Percentiles rank a stretch among this genome's conserved stretches.
phyloP scores from a whole-genome alignment of 2,888 invertebrate species.

The Morpho achilles region DNA sequence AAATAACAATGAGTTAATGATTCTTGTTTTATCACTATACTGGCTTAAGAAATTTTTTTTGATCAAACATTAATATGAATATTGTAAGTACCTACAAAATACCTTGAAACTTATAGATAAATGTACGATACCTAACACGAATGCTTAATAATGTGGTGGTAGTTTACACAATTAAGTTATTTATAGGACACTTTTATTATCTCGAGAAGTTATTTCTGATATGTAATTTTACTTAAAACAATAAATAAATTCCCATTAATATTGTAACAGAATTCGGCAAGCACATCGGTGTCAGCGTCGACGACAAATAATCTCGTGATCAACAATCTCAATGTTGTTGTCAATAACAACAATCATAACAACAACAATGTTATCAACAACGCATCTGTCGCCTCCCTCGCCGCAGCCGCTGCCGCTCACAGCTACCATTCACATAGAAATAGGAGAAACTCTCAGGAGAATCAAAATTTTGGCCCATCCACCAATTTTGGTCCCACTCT shows the following conservation, averaged over 20 bases:
- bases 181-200: not conserved
- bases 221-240: not conserved
- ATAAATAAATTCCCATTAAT: conserved; percentile 13
- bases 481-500: conserved; percentile 69
- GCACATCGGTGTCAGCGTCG: conserved; percentile 70
- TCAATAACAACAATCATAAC: conserved; percentile 76
- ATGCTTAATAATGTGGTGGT: not conserved
- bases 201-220: conserved; percentile 9
- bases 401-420: conserved; percentile 72
- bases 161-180: not conserved
- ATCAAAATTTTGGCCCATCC: conserved; percentile 57
- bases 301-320: conserved; percentile 75
- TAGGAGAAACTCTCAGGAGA: conserved; percentile 69
- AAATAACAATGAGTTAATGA: too few species aligned
- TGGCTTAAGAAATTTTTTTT: too few species aligned
- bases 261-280: conserved; percentile 61
- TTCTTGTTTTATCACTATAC: not conserved
- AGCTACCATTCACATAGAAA: conserved; percentile 71
- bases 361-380: conserved; percentile 76
- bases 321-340: conserved; percentile 74
- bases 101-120: too few species aligned
- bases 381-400: conserved; percentile 71
- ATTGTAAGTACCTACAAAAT: too few species aligned
- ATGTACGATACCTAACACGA: too few species aligned
- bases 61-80: too few species aligned